Evolutionary conservation across 2,888 invertebrate genomes (phyloP), one percentile per base, ranked within the genome.

Genomic region (Clitarchus hookeri): DNA sequence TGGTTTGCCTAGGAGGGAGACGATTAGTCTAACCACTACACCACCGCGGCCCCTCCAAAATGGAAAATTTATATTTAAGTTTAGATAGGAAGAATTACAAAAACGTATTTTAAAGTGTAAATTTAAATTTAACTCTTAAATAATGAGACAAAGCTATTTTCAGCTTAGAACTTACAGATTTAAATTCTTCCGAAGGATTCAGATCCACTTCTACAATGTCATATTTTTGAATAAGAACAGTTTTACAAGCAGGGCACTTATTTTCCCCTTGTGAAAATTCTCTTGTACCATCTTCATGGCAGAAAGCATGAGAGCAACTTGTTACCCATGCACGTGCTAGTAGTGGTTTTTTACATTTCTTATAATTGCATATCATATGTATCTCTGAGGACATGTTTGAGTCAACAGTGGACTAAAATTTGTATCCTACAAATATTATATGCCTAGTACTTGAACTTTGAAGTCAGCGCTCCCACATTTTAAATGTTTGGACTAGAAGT

Each of bases 181-280:
- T 92, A 88, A 91, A 91, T 86, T 91, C 90, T 86, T 92, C 92
- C 16, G 91, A 89, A n/a, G 92, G 91, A 87, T 92, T 91, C 27
- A 92, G 89, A 87, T 91, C 91, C 79, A 90, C 90, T 87, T 91
- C 90, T 9, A 91, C 90, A 84, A 92, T 90, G 86, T 91, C 91
- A 89, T 90, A 90, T 86, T 90, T 90, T 44, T 90, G 90, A 25
- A 89, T 88, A 53, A 92, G 89, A 77, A 87, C 19, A 44, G 88
- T 89, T n/a, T 88, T 88, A 86, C 90, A 90, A 27, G 89, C 90
- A 11, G 89, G 89, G 85, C 90, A 90, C 85, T 87, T 88, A 79
- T 86, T 85, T n/a, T 82, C 83, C 9, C 77, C 83, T 19, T 53
- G 26, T 13, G 25, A 53, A 12, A 88, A 87, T 36, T 87, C 85